Evolutionary conservation across 2,797 vertebrate genomes (phyloP).

Genomic region (Girardinus metallicus): DNA sequence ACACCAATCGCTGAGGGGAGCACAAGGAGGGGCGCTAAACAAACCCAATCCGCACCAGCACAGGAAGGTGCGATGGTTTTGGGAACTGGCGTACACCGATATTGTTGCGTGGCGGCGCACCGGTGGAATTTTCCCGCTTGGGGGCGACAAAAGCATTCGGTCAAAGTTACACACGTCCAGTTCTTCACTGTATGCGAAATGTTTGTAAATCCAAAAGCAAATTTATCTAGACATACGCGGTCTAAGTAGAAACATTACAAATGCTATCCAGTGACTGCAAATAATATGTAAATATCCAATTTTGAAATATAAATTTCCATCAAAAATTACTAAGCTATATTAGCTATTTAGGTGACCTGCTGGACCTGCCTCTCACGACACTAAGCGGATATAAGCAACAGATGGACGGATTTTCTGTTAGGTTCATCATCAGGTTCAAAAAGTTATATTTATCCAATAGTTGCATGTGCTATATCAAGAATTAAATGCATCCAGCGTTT

Average conservation of each 20-base stretch:
- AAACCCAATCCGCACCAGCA: conserved; percentile 11
- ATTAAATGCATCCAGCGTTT: neutral
- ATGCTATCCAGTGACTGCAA: neutral
- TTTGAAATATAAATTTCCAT: neutral
- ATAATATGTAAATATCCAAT: neutral
- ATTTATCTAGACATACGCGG: neutral
- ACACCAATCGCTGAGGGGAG: conserved; percentile 50
- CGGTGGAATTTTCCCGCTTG: conserved; percentile 38
- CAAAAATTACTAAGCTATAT: neutral
- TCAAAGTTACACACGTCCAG: neutral
- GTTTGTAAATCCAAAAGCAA: neutral
- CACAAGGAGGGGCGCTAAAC: accelerated
- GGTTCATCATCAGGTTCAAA: neutral
- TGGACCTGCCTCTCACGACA: neutral
- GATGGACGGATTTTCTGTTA: neutral
- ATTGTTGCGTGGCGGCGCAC: conserved; percentile 10
- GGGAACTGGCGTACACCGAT: neutral
- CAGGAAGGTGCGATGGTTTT: conserved; percentile 31
- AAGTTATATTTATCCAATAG: neutral
- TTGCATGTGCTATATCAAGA: neutral
- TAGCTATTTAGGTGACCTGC: neutral
- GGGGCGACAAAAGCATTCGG: conserved; percentile 50
- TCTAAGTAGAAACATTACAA: neutral
- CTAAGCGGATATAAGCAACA: neutral
- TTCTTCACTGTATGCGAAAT: neutral